Evolutionary conservation across 2,797 vertebrate genomes (phyloP), one percentile per base, ranked within the genome.

Genomic region (Pelochelys cantorii): DNA sequence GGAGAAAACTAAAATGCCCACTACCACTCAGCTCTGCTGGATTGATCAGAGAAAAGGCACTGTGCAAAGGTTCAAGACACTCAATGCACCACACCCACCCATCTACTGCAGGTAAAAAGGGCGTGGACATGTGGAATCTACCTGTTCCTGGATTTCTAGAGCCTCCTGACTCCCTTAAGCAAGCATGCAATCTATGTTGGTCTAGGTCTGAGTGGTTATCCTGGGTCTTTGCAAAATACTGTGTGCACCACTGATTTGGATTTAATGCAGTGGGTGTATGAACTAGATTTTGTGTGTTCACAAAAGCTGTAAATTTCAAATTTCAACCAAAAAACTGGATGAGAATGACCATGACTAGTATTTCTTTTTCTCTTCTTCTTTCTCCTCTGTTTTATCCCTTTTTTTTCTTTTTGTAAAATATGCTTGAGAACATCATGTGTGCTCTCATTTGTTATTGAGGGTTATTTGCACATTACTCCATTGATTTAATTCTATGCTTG

Each of bases 231-330:
- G 25, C 42, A 17, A 29, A 77, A 77, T 29, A 13, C 34, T 14
- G 74, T 29, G 8, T 29, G 42, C 17, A 23, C 27, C 13, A 29
- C 13, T 77, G 27, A 14, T 52, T 77, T 77, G 23, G 23, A 52
- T 77, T 77, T 77, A 52, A 27, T 77, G 27, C 42, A 48, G 25
- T 4, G 1, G 14, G 13, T 52, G 42, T 54, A 25, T 2, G 2
- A 29, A n/a, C 27, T 0, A 0, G 56, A 10, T 5, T 3, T 9
- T 42, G 87, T 94, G 90, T 92, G 90, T 95, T 93, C 85, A 37
- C 94, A 95, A 93, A 83, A 91, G 93, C 92, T 96, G 93, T 85
- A 93, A 89, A 0, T 23, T 71, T 71, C 17, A 71, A 34, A 71
- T 71, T 71, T 71, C 65, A 23, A 71, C 18, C 4, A n/a, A 22